A percentile compares a stretch with the other conserved stretches of the same genome.
These are phyloP conservation scores for Sylvia atricapilla DNA, from an alignment of 2,113 vertebrate species.

Conservation along the genomic window DNA sequence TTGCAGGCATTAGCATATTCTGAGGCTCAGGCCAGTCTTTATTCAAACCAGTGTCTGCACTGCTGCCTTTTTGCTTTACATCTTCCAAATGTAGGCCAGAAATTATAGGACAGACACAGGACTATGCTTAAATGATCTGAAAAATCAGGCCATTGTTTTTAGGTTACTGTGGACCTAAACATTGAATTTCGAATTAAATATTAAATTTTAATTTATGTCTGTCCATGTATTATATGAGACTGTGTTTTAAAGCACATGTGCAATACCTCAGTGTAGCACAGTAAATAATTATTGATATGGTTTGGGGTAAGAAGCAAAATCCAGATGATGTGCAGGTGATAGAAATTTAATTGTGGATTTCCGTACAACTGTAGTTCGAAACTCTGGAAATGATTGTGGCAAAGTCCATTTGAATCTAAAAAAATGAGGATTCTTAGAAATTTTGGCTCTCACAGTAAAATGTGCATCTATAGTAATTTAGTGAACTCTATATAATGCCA, in stretches of 20 bases:
- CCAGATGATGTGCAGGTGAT: neutral
- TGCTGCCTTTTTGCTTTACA: neutral
- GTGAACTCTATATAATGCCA: neutral
- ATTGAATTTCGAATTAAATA: neutral
- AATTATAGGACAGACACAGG: neutral
- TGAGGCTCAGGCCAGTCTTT: neutral
- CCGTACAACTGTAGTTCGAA: neutral
- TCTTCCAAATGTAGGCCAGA: neutral
- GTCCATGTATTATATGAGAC: neutral
- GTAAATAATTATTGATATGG: neutral
- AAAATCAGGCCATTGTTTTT: neutral
- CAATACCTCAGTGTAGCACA: neutral
- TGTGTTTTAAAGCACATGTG: neutral
- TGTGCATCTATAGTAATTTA: neutral
- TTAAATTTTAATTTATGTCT: neutral
- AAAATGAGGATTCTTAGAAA: neutral
- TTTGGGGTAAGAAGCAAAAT: neutral
- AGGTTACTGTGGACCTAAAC: neutral
- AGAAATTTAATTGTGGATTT: neutral
- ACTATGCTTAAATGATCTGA: neutral
- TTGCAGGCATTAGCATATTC: conserved; percentile 2
- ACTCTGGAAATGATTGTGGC: neutral
- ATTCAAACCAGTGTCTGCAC: neutral
- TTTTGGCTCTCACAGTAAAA: neutral
- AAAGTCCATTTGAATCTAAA: neutral